Evolutionary conservation across 2,888 invertebrate species (phyloP).

Genomic region (Hesperia comma): DNA sequence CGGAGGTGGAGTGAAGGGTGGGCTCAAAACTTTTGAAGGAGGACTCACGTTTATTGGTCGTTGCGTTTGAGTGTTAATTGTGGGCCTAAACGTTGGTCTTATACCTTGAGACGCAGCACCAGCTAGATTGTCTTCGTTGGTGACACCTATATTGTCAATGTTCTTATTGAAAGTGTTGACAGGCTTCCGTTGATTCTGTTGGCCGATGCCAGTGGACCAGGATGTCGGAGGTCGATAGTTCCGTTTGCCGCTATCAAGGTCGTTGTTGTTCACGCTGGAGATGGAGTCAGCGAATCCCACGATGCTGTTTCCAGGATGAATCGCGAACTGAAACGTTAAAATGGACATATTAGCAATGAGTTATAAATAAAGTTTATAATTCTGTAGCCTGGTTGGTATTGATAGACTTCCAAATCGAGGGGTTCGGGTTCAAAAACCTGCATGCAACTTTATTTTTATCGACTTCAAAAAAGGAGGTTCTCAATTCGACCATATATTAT

Average conservation of each 20-base stretch:
- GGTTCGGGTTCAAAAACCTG: too few species aligned
- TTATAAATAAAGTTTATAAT: too few species aligned
- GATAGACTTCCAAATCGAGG: too few species aligned
- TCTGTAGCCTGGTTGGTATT: too few species aligned
- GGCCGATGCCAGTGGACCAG: constrained; percentile 78
- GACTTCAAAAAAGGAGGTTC: too few species aligned
- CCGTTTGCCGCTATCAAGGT: constrained; percentile 71
- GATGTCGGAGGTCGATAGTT: constrained; percentile 80
- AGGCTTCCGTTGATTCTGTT: constrained; percentile 31
- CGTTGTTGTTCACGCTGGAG: constrained; percentile 65
- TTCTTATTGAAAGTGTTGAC: constrained; percentile 33
- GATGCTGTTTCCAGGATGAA: constrained; percentile 71
- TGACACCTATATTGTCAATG: constrained; percentile 24
- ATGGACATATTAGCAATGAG: too few species aligned
- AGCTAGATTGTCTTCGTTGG: constrained; percentile 35
- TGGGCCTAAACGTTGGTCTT: constrained; percentile 50
- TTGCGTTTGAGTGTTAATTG: constrained; percentile 35
- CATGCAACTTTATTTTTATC: too few species aligned
- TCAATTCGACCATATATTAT: too few species aligned
- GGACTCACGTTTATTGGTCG: constrained; percentile 46
- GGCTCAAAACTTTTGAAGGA: constrained; percentile 59
- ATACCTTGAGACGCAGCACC: constrained; percentile 61
- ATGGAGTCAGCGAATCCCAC: constrained; percentile 74
- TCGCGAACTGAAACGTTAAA: constrained; percentile 64
- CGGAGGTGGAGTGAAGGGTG: constrained; percentile 58